Base-by-base conservation (phyloP, 2,888 invertebrate genomes). In the Caenorhabditis becei region DNA sequence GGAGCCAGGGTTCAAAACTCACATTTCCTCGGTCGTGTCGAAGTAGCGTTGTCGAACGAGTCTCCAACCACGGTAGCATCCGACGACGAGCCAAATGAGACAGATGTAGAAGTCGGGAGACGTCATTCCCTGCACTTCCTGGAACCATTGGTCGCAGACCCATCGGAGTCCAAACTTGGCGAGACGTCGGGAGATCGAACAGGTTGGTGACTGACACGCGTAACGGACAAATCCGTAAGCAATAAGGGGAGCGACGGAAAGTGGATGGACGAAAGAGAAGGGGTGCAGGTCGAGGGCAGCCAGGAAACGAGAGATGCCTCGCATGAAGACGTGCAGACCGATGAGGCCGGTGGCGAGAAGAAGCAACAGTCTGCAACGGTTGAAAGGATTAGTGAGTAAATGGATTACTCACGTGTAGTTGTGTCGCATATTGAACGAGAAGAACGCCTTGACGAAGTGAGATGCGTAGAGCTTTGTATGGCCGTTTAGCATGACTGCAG, bases 11-110 rank as follows among this genome's bases (percentile, higher is more conserved):
- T 1, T 3, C 11, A n/a, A n/a, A n/a, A 75, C 85, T 70, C 44
- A 89, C 89, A 88, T 81, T 82, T 89, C 89, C 35, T 89, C 89
- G 4, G 75, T 77, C 24, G 81, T 72, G 26, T 87, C 86, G 37
- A 84, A 83, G 16, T 77, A 75, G 26, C 83, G 71, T 41, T 85
- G 86, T 3, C 78, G 47, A 8, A 83, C 85, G 26, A 83, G 69
- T 32, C 83, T 56, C 79, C 85, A 88, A 16, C 84, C 77, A n/a
- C 80, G 65, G 74, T 88, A 88, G 41, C 80, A 83, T 23, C 80
- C 80, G 35, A 86, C 75, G 18, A 84, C 32, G 18, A 90, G 70
- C 83, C 87, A 87, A 24, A 86, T 51, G 37, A 83, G 35, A 28
- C 80, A 78, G 24, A 87, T 62, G 70, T 84, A 85, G 10, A 79